Evolutionary conservation across 2,888 invertebrate genomes (phyloP).

Genomic region (Eristalinus sepulchralis): DNA sequence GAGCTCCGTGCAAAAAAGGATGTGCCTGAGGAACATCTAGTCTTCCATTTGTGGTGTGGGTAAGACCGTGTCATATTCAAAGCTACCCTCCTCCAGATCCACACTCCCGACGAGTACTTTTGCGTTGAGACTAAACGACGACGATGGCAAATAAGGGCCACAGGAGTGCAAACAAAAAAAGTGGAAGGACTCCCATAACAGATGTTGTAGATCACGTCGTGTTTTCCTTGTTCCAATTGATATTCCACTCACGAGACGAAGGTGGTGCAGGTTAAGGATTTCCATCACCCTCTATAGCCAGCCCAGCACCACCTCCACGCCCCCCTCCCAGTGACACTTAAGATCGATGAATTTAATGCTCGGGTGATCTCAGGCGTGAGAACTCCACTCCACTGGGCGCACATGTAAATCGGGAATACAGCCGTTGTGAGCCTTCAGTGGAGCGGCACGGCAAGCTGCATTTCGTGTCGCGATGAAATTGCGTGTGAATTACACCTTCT

Average conservation of each 20-base stretch:
- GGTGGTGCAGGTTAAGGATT: slow-evolving; percentile 32
- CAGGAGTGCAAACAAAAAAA: background rate
- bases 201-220: slow-evolving; percentile 48
- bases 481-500: background rate
- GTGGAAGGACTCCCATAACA: slow-evolving; percentile 7
- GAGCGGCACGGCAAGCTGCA: background rate
- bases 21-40: slow-evolving; percentile 19
- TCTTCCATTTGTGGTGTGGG: slow-evolving; percentile 12
- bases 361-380: slow-evolving; percentile 9
- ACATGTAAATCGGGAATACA: slow-evolving; percentile 27
- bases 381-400: background rate
- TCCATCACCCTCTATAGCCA: background rate
- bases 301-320: too few relatives aligned
- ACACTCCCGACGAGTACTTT: slow-evolving; percentile 27
- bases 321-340: background rate
- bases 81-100: slow-evolving; percentile 29
- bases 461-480: slow-evolving; percentile 33
- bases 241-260: slow-evolving; percentile 31
- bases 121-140: slow-evolving; percentile 1
- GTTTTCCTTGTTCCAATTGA: slow-evolving; percentile 27
- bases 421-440: background rate
- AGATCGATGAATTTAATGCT: slow-evolving; percentile 47
- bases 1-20: slow-evolving; percentile 23
- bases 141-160: slow-evolving; percentile 8
- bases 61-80: slow-evolving; percentile 47